Conservation (phyloP, 1,140 invertebrate genomes). For the Musca domestica region DNA sequence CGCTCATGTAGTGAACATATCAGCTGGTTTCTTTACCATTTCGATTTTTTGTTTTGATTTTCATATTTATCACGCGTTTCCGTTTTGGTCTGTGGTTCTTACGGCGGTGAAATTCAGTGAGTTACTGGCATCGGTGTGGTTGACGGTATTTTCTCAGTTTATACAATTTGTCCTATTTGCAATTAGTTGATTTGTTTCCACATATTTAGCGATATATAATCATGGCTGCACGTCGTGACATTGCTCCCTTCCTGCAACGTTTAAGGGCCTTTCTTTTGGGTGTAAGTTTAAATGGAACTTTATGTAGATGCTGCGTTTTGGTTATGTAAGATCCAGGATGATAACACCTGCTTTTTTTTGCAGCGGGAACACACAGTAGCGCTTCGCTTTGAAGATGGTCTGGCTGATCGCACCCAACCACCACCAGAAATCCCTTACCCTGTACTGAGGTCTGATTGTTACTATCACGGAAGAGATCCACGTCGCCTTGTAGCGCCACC, state of each 20-base stretch:
- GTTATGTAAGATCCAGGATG: conserved; percentile 13
- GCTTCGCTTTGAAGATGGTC: conserved; percentile 63
- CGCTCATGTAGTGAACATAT: too few species aligned
- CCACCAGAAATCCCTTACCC: conserved; percentile 72
- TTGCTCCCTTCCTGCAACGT: conserved; percentile 61
- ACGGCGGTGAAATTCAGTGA: too few species aligned
- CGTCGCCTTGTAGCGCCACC: conserved; percentile 72
- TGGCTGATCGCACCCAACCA: conserved; percentile 70
- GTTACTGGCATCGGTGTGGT: too few species aligned
- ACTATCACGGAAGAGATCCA: conserved; percentile 75
- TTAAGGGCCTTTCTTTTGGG: conserved; percentile 63
- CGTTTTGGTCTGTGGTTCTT: too few species aligned
- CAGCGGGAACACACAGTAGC: conserved; percentile 62
- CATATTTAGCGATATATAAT: background rate
- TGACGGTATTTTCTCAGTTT: too few species aligned
- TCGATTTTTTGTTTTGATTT: too few species aligned
- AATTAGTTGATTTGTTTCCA: too few species aligned
- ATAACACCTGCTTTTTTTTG: conserved; percentile 29
- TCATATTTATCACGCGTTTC: too few species aligned
- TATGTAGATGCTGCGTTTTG: background rate
- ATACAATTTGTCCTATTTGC: too few species aligned
- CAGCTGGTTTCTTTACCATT: too few species aligned
- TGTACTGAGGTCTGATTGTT: conserved; percentile 67
- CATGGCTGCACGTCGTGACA: conserved; percentile 55
- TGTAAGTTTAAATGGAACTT: conserved; percentile 48